These are phyloP conservation scores for Meriones psammophilus DNA, from an alignment of 2,797 vertebrate species.

Conservation along the genomic window DNA sequence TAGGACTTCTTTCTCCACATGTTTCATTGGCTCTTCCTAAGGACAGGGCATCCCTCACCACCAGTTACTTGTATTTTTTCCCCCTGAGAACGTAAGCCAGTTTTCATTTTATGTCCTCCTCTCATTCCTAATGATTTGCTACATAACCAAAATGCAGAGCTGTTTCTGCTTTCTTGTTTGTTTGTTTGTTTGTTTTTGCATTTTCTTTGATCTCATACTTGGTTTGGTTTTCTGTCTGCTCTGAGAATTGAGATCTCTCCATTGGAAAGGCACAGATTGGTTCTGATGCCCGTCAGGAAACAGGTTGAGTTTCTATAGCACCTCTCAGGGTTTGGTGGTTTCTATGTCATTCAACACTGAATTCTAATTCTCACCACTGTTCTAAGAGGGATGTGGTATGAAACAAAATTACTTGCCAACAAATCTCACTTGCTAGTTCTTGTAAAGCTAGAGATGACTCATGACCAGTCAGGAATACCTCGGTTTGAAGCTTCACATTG, in stretches of 20 bases:
- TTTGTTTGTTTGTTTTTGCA: not conserved
- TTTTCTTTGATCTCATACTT: slow-evolving; percentile 31
- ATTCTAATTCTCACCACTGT: slow-evolving; percentile 43
- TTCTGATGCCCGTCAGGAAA: slow-evolving; percentile 35
- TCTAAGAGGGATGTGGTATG: not conserved
- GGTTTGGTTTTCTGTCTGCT: slow-evolving; percentile 41
- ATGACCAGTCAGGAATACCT: not conserved
- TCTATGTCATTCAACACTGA: slow-evolving; percentile 48
- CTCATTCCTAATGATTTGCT: slow-evolving; percentile 19
- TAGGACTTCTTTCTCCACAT: slow-evolving; percentile 43
- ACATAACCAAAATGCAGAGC: not conserved
- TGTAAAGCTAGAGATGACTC: slow-evolving; percentile 32
- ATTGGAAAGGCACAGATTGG: not conserved
- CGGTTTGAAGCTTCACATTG: not conserved
- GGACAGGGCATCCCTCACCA: not conserved
- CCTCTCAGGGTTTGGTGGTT: slow-evolving; percentile 29
- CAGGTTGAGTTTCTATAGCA: slow-evolving; percentile 13
- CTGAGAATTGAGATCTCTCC: slow-evolving; percentile 49
- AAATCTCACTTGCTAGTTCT: slow-evolving; percentile 44
- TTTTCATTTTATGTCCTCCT: slow-evolving; percentile 58
- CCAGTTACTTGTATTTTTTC: not conserved
- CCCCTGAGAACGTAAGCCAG: not conserved
- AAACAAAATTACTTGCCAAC: slow-evolving; percentile 30
- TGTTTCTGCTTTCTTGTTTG: not conserved
- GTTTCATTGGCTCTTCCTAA: slow-evolving; percentile 59